These are phyloP conservation scores for Apis dorsata DNA, from an alignment of 1,140 invertebrate genomes.

Conservation along the genomic window DNA sequence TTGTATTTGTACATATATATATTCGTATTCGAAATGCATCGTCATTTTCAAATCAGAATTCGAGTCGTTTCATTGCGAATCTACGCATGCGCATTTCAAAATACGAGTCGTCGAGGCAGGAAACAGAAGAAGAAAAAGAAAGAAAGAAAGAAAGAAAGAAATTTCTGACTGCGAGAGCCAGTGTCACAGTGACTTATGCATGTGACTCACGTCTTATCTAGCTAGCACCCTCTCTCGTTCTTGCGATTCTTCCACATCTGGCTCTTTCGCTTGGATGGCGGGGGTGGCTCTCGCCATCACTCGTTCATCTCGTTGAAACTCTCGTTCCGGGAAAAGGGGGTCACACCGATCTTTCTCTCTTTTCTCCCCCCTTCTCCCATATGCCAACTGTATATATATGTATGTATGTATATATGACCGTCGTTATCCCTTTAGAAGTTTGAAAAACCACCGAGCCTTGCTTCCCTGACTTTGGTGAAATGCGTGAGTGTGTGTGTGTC, in stretches of 20 bases:
- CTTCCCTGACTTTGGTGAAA: conserved; percentile 14
- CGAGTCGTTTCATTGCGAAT: too few relatives aligned
- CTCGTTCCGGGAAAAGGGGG: conserved; percentile 44
- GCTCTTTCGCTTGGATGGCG: conserved; percentile 38
- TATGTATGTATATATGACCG: too few relatives aligned
- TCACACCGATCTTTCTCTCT: conserved; percentile 25
- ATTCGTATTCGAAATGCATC: too few relatives aligned
- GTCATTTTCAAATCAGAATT: too few relatives aligned
- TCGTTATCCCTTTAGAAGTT: conserved; percentile 35
- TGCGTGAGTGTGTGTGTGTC: not conserved
- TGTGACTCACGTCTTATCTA: conserved; percentile 57
- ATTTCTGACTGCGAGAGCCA: conserved; percentile 28
- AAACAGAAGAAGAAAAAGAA: not conserved
- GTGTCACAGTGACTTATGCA: conserved; percentile 43
- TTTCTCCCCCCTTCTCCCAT: not conserved
- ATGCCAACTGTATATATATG: not conserved
- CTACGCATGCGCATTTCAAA: too few relatives aligned
- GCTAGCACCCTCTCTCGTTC: conserved; percentile 37
- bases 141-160: not conserved
- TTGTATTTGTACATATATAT: too few relatives aligned
- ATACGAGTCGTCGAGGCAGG: too few relatives aligned
- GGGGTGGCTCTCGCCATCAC: conserved; percentile 31
- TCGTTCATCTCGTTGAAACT: conserved; percentile 50
- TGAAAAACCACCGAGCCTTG: conserved; percentile 6
- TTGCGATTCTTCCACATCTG: conserved; percentile 25